phyloP scores from a whole-genome alignment of 23 tunicate genomes.

The Ascidia mentula region DNA sequence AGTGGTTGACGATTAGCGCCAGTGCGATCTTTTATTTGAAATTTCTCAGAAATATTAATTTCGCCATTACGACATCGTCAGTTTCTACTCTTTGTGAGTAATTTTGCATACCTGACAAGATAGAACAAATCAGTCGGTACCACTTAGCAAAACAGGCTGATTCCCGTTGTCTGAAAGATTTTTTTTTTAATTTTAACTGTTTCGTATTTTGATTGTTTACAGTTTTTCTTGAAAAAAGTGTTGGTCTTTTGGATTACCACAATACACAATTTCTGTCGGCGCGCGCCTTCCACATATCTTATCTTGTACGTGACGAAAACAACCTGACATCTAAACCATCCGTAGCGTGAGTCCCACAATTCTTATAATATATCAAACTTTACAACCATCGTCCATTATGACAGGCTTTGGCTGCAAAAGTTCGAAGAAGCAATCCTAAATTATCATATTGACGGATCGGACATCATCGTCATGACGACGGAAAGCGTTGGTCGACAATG shows the following conservation, averaged over 20 bases:
- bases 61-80: too few species aligned
- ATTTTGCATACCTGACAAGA: too few species aligned
- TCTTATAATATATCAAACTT: neutral
- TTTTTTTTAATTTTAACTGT: too few species aligned
- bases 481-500: neutral
- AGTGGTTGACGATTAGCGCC: too few species aligned
- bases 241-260: neutral
- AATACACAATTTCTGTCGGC: neutral
- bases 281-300: neutral
- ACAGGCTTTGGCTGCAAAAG: neutral
- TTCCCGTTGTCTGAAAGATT: too few species aligned
- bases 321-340: neutral
- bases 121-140: too few species aligned
- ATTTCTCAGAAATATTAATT: too few species aligned
- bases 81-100: too few species aligned
- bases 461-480: neutral
- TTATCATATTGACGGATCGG: neutral
- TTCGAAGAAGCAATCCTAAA: neutral
- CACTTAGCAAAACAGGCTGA: too few species aligned
- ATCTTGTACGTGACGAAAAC: neutral
- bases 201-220: neutral
- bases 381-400: neutral
- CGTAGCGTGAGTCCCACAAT: neutral
- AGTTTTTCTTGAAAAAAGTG: neutral
- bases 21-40: too few species aligned